phyloP scores from a whole-genome alignment of 1,140 invertebrate genomes.

The Pygmarrhopalites habei region DNA sequence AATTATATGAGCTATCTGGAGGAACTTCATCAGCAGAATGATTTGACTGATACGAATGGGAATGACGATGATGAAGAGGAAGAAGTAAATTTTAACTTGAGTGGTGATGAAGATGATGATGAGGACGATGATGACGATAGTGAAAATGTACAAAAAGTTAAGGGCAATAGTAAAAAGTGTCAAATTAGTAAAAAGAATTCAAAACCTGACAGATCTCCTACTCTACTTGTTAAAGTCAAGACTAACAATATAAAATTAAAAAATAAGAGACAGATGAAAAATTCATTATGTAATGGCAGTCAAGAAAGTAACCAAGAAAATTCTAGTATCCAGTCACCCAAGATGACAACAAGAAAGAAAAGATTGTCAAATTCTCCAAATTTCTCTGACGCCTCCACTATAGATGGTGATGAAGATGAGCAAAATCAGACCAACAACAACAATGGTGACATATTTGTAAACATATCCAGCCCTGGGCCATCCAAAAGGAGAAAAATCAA shows the following conservation, averaged over 20 bases:
- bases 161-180: background rate
- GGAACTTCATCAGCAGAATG: conserved; percentile 18
- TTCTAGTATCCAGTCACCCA: too few species aligned
- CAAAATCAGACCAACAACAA: background rate
- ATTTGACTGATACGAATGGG: background rate
- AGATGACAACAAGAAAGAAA: too few species aligned
- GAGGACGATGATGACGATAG: background rate
- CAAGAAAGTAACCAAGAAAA: too few species aligned
- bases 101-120: background rate
- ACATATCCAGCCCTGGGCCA: background rate
- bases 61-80: background rate
- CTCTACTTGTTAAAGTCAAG: background rate
- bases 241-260: background rate
- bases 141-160: background rate
- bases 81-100: background rate
- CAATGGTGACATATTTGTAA: background rate
- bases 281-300: background rate
- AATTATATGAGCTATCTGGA: conserved; percentile 37
- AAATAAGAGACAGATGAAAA: too few species aligned
- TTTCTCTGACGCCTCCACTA: too few species aligned
- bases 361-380: too few species aligned
- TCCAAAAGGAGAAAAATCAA: conserved; percentile 7
- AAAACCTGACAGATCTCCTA: background rate
- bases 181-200: background rate
- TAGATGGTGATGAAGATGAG: too few species aligned